A percentile compares a stretch with the other conserved stretches of the same genome.
phyloP scores from a whole-genome alignment of 1,140 invertebrate species.

The Dreissena rostriformis region DNA sequence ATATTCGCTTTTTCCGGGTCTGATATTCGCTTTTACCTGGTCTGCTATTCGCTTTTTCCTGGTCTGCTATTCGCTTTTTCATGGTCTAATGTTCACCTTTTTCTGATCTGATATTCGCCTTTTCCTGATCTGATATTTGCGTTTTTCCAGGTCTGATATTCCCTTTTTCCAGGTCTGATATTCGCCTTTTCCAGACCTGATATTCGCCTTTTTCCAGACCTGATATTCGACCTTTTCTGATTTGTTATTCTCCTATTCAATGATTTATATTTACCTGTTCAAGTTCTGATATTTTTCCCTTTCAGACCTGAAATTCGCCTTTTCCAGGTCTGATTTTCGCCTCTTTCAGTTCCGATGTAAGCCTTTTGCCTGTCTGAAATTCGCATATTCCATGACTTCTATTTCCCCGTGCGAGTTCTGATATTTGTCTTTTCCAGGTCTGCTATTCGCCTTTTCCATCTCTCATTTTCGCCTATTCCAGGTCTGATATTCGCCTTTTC shows the following conservation, averaged over 20 bases:
- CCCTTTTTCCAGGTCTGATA: too few species aligned
- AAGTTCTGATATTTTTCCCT: not conserved
- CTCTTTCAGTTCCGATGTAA: not conserved
- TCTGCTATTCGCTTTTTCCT: too few species aligned
- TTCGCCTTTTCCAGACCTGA: not conserved
- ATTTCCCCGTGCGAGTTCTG: not conserved
- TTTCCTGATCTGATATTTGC: too few species aligned
- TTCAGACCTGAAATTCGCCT: not conserved
- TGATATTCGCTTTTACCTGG: too few species aligned
- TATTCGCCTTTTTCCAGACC: too few species aligned
- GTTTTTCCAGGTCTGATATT: too few species aligned
- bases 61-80: too few species aligned
- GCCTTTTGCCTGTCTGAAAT: too few species aligned
- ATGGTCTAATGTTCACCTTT: too few species aligned
- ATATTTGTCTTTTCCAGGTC: constrained; percentile 51
- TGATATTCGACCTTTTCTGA: constrained; percentile 43
- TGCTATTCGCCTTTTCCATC: not conserved
- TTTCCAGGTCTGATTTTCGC: not conserved
- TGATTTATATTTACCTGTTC: too few species aligned
- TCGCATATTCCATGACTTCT: not conserved
- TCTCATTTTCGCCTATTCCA: not conserved
- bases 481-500: not conserved
- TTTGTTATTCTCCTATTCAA: constrained; percentile 56
- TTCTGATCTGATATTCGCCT: too few species aligned
- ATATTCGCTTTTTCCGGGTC: too few species aligned